A percentile compares a stretch with the other conserved stretches of the same genome.
phyloP scores from a whole-genome alignment of 2,888 invertebrate genomes.

The Chesias legatella region DNA sequence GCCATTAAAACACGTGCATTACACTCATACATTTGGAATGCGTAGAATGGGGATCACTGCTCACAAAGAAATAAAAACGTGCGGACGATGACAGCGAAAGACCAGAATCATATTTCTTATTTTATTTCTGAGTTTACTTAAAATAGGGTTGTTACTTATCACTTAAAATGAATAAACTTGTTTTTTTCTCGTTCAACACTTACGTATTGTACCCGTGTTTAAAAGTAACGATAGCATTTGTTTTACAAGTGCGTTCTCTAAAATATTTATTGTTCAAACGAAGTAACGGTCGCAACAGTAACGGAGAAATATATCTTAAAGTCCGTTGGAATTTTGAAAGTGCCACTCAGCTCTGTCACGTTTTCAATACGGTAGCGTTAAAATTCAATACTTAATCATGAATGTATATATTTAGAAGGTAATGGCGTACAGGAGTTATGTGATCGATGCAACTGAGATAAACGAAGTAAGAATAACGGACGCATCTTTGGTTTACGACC shows the following conservation, averaged over 20 bases:
- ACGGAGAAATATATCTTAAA: constrained; percentile 22
- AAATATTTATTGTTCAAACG: constrained; percentile 20
- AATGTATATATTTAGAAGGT: constrained; percentile 26
- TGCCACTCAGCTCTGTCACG: constrained; percentile 23
- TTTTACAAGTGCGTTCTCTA: constrained; percentile 21
- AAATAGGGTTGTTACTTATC: constrained; percentile 18
- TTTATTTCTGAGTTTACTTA: constrained; percentile 21
- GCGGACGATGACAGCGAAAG: constrained; percentile 25
- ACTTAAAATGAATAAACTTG: background rate
- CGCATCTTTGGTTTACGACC: constrained; percentile 21
- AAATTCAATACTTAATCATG: constrained; percentile 27
- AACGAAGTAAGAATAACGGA: constrained; percentile 21
- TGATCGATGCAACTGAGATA: constrained; percentile 27
- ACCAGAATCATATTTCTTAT: constrained; percentile 22
- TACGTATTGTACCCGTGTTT: background rate
- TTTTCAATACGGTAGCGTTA: constrained; percentile 25
- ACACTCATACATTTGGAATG: constrained; percentile 60
- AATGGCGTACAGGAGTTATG: constrained; percentile 24
- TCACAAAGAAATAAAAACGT: constrained; percentile 40
- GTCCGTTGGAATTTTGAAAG: constrained; percentile 24
- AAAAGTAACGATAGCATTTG: constrained; percentile 1
- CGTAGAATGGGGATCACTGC: constrained; percentile 48
- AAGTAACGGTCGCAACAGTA: constrained; percentile 28
- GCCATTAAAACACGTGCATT: constrained; percentile 48
- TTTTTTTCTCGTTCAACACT: constrained; percentile 16